Conservation (phyloP, 2,888 invertebrate species). For the Eledone cirrhosa region DNA sequence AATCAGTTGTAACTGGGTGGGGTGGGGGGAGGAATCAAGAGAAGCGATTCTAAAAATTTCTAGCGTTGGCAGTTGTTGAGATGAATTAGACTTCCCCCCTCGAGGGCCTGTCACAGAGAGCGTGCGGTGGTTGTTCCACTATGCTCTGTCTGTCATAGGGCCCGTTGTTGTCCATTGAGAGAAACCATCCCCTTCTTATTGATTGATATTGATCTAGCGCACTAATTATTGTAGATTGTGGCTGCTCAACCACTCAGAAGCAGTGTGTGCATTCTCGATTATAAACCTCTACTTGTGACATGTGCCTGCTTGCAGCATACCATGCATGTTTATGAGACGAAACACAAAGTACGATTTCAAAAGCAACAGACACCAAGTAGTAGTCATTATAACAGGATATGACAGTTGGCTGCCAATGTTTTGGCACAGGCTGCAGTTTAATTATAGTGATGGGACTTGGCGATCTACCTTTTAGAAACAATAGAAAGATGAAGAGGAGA, state of each 20-base stretch:
- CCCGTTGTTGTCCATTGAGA: constrained; percentile 30
- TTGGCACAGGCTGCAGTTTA: constrained; percentile 26
- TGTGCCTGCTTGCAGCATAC: constrained; percentile 28
- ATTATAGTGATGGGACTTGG: constrained; percentile 29
- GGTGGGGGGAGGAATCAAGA: constrained; percentile 1
- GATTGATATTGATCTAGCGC: constrained; percentile 29
- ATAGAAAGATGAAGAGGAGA: constrained; percentile 25
- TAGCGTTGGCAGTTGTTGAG: constrained; percentile 27
- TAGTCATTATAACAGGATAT: constrained; percentile 29
- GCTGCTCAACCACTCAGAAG: constrained; percentile 30
- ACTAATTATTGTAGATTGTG: constrained; percentile 31
- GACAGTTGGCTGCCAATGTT: constrained; percentile 28
- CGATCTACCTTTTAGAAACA: constrained; percentile 23
- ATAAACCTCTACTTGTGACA: constrained; percentile 21
- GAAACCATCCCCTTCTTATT: constrained; percentile 29
- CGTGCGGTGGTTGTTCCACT: constrained; percentile 27
- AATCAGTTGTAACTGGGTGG: constrained; percentile 21
- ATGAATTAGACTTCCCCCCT: constrained; percentile 28
- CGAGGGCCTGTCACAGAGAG: constrained; percentile 27
- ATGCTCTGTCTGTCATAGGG: constrained; percentile 29
- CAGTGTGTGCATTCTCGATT: constrained; percentile 29
- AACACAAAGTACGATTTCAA: constrained; percentile 29
- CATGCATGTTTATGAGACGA: constrained; percentile 29
- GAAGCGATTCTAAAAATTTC: constrained; percentile 26
- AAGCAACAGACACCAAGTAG: constrained; percentile 29